Evolutionary conservation across 2,797 vertebrate genomes (phyloP).

Genomic region (Nyctibius grandis): DNA sequence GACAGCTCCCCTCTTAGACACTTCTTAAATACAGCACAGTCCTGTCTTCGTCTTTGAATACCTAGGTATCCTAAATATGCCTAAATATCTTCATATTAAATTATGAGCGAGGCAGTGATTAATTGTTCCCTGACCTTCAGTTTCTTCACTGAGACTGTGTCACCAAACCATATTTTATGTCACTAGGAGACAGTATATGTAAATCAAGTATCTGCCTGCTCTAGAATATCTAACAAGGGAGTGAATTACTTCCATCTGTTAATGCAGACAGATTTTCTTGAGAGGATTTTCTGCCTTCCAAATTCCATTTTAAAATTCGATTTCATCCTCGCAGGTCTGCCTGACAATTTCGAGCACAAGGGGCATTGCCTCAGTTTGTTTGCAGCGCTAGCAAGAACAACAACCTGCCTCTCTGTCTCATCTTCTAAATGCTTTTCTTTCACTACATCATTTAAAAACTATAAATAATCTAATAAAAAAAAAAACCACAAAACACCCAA

Average conservation of each 20-base stretch:
- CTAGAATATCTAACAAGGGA: background rate
- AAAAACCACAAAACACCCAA: background rate
- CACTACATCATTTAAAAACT: background rate
- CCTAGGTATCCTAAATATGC: background rate
- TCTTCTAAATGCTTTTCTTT: background rate
- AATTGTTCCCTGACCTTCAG: conserved; percentile 2
- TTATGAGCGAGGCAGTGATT: background rate
- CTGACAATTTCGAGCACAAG: background rate
- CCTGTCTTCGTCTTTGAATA: background rate
- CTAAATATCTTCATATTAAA: background rate
- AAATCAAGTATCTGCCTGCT: conserved; percentile 19
- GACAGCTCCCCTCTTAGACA: background rate
- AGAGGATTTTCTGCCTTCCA: background rate
- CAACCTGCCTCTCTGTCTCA: background rate
- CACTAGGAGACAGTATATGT: background rate
- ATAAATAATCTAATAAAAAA: background rate
- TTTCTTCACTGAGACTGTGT: background rate
- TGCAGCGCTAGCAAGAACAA: background rate
- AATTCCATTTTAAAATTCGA: background rate
- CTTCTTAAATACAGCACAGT: background rate
- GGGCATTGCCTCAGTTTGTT: background rate
- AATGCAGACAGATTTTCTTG: background rate
- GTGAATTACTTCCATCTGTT: conserved; percentile 1
- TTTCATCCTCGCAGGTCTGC: background rate
- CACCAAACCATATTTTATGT: conserved; percentile 24